phyloP scores from a whole-genome alignment of 1,140 invertebrate genomes.

The Camponotus pennsylvanicus region DNA sequence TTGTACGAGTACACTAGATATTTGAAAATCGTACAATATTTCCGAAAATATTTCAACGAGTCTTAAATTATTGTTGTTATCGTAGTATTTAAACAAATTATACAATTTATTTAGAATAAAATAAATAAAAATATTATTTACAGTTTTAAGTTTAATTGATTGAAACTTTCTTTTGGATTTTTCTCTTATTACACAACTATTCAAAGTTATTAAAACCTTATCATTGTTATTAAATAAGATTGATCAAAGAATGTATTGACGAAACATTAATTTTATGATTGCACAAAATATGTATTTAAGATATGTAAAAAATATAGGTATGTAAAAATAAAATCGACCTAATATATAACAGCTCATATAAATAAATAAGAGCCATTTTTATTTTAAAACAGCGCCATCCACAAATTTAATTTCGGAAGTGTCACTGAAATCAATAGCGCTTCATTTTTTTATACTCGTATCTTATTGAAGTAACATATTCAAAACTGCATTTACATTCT shows the following conservation, averaged over 20 bases:
- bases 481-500: not conserved
- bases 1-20: conserved; percentile 1
- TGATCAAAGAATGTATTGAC: not conserved
- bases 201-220: not conserved
- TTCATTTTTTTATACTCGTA: not conserved
- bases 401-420: not conserved
- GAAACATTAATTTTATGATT: not conserved
- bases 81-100: conserved; percentile 6
- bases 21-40: conserved; percentile 11
- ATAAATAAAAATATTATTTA: not conserved
- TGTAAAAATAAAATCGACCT: not conserved
- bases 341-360: not conserved
- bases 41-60: not conserved
- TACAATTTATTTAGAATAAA: not conserved
- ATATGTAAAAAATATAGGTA: not conserved
- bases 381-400: not conserved
- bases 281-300: not conserved
- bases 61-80: not conserved
- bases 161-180: not conserved
- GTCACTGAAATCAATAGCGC: not conserved
- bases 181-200: not conserved
- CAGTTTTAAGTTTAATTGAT: not conserved
- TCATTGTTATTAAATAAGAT: not conserved
- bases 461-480: not conserved
- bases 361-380: not conserved